Evolutionary conservation across 2,888 invertebrate genomes (phyloP).

Genomic region (Cheilosia pagana): DNA sequence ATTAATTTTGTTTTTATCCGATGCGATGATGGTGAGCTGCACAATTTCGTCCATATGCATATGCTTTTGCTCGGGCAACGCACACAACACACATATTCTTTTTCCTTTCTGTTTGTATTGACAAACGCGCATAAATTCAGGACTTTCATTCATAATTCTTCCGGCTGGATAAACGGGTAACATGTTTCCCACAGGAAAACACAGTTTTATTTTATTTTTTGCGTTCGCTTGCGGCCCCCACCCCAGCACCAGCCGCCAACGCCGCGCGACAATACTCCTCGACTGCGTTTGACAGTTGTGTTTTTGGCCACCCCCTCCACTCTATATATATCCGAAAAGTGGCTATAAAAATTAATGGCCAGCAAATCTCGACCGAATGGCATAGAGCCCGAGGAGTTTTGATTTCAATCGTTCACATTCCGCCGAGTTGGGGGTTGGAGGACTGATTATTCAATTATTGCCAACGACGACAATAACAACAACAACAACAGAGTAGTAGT

Average conservation of each 20-base stretch:
- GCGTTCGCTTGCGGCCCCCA: neutral
- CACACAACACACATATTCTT: neutral
- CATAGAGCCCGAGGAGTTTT: constrained; percentile 30
- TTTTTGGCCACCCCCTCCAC: neutral
- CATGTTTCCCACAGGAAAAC: constrained; percentile 70
- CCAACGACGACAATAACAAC: constrained; percentile 37
- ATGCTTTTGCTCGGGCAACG: neutral
- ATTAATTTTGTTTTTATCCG: constrained; percentile 29
- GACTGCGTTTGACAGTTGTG: constrained; percentile 67
- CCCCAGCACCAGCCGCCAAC: neutral
- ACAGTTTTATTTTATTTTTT: constrained; percentile 43
- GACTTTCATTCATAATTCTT: constrained; percentile 68
- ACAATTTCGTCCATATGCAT: neutral
- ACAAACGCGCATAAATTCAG: constrained; percentile 54
- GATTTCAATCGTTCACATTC: constrained; percentile 49
- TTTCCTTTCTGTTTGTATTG: constrained; percentile 28
- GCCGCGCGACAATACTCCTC: constrained; percentile 15
- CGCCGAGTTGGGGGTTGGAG: neutral
- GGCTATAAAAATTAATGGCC: constrained; percentile 65
- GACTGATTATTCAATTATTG: constrained; percentile 67
- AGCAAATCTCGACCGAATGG: constrained; percentile 49
- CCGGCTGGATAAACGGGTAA: constrained; percentile 64
- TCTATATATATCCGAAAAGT: constrained; percentile 6
- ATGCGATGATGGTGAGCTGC: neutral
- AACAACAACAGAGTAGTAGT: constrained; percentile 4